Base-by-base conservation (phyloP, 2,797 vertebrate species). In the Cossypha dichroa region DNA sequence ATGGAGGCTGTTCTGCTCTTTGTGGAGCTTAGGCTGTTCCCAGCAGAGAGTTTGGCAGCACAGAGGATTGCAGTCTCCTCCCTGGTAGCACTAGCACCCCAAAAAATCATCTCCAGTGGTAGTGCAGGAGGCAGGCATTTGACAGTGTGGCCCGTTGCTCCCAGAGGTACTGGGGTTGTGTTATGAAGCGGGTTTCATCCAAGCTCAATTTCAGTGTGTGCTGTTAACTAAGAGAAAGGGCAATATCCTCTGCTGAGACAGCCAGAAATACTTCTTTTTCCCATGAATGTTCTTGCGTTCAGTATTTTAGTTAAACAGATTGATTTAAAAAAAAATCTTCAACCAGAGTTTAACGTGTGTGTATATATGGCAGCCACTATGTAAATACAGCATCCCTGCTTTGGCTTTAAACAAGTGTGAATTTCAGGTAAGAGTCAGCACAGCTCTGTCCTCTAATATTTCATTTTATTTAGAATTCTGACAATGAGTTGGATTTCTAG, bases 351-450 rank as follows among this genome's bases (percentile, higher is more conserved):
- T 26, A 66, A 41, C 0, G 1, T 45, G 26, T 51, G 4, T 55
- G 15, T 59, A 2, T 59, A 2, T 52, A 7, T 72, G 46, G 72
- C 29, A 90, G 62, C 78, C 10, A 11, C 40, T 52, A 3, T 33
- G 11, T 29, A 64, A 88, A 52, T 43, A 18, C 14, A 43, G 13
- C 1, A 2, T 51, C 70, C n/a, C 77, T 88, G 5, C 45, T 80
- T n/a, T 31, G 63, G 34, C 72, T 89, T 87, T 82, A 60, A 93
- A 56, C 2, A 11, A 52, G 25, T 16, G 17, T 83, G 64, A 80
- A 72, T 83, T 82, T 55, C 46, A 81, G 75, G 54, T 72, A 80
- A 80, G 74, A 60, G 74, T 20, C 79, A 75, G 43, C n/a, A 49
- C 45, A 64, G 58, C 16, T 74, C 29, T 94, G 3, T 34, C 46